Conservation (phyloP, 2,888 invertebrate species). For the Chaitophorus viminalis region DNA sequence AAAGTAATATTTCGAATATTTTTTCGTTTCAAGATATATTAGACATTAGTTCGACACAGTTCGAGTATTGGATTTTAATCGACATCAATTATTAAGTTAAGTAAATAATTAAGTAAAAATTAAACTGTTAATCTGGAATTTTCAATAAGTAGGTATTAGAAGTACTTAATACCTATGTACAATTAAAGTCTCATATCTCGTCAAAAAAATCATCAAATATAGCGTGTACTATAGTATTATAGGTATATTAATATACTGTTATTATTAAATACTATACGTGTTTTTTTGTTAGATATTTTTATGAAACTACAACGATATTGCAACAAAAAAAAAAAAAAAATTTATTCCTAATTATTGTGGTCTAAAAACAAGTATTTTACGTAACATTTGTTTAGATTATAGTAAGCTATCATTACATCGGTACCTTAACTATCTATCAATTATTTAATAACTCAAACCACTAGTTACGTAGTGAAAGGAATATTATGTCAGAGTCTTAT, state of each 20-base stretch:
- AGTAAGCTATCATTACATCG: neutral
- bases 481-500: neutral
- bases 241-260: no score
- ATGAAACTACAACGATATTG: conserved; percentile 2
- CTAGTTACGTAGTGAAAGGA: conserved; percentile 8
- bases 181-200: neutral
- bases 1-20: no score
- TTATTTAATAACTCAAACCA: conserved; percentile 8
- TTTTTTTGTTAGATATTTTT: neutral
- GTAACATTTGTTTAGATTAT: conserved; percentile 27
- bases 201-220: neutral
- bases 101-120: no score
- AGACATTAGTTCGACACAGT: no score
- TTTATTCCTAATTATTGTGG: neutral
- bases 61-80: no score
- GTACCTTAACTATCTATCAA: neutral
- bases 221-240: no score
- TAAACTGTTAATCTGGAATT: no score
- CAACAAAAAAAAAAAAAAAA: neutral
- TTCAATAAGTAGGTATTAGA: no score
- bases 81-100: no score
- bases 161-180: neutral
- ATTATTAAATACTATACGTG: no score
- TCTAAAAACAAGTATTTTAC: conserved; percentile 33
- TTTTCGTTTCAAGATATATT: no score